These are phyloP conservation scores for Carcinoscorpius rotundicauda DNA, from an alignment of 1,140 invertebrate species.

Conservation along the genomic window DNA sequence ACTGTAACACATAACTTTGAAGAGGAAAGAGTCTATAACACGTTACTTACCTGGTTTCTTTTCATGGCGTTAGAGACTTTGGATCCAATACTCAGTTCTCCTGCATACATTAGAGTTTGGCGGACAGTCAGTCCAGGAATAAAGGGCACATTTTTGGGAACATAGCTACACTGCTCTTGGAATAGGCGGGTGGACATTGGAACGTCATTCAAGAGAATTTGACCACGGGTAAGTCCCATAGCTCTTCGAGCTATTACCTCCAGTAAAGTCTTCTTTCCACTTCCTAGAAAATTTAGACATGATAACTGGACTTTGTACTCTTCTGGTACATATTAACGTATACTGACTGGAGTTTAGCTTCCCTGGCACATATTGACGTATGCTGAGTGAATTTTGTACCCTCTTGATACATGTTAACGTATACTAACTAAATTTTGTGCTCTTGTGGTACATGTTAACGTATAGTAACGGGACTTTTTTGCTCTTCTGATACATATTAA, in stretches of 20 bases:
- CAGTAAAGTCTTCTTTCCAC: conserved; percentile 75
- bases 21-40: background rate
- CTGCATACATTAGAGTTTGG: conserved; percentile 68
- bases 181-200: conserved; percentile 66
- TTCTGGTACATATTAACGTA: no score
- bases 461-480: no score
- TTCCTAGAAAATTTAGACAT: conserved; percentile 40
- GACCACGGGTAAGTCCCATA: conserved; percentile 50
- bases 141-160: conserved; percentile 65
- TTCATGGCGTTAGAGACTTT: conserved; percentile 40
- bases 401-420: no score
- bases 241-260: conserved; percentile 71
- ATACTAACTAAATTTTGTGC: no score
- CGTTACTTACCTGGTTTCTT: conserved; percentile 20
- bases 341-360: no score
- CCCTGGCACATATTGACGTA: no score
- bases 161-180: conserved; percentile 64
- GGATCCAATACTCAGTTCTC: conserved; percentile 43
- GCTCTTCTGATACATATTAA: no score
- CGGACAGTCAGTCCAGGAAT: conserved; percentile 70
- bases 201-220: conserved; percentile 70
- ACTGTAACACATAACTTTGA: no score
- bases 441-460: no score
- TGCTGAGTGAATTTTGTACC: no score
- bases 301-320: no score